These are phyloP conservation scores for Cepphus grylle DNA, from an alignment of 2,113 vertebrate genomes.

Conservation along the genomic window DNA sequence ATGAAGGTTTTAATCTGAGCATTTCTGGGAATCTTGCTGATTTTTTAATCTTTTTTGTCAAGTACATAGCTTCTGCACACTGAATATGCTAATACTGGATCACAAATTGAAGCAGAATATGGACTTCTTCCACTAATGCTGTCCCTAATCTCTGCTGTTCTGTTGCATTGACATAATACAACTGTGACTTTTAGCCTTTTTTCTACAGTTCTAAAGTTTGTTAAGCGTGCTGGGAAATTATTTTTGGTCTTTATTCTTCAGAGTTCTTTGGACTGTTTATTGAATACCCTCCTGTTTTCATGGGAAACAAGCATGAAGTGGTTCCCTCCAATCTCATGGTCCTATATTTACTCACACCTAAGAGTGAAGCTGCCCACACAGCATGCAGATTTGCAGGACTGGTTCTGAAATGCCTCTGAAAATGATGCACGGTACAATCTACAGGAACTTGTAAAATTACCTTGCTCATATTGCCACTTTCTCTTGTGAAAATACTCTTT, in stretches of 20 bases:
- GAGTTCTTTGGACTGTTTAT: not conserved
- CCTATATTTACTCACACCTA: not conserved
- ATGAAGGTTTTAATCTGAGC: not conserved
- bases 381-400: not conserved
- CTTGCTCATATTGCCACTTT: not conserved
- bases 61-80: not conserved
- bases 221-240: not conserved
- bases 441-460: not conserved
- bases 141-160: not conserved
- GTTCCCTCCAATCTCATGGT: not conserved
- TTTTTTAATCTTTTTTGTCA: not conserved
- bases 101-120: not conserved
- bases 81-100: not conserved
- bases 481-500: not conserved
- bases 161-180: not conserved
- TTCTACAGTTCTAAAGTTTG: not conserved
- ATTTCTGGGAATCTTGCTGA: not conserved
- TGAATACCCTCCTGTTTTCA: not conserved
- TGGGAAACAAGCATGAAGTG: not conserved
- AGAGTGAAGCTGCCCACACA: not conserved
- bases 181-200: not conserved
- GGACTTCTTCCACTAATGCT: not conserved
- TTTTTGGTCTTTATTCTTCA: not conserved
- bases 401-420: not conserved
- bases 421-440: not conserved